phyloP scores from a whole-genome alignment of 2,113 vertebrate genomes.

The Nycticryphes semicollaris region DNA sequence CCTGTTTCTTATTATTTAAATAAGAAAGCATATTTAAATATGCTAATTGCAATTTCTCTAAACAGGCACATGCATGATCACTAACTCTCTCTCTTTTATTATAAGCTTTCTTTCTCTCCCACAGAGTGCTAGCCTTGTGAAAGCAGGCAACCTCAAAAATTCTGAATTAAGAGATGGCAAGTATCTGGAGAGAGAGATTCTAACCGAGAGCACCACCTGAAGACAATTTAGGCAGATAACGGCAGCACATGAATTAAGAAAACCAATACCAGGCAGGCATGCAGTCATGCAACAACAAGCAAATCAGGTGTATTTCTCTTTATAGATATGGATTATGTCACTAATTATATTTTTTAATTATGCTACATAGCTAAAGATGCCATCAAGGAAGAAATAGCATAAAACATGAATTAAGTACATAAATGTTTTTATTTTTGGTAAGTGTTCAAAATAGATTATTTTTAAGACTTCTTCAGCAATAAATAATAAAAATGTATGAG shows the following conservation, averaged over 20 bases:
- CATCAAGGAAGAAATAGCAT: constrained; percentile 64
- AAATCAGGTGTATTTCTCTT: not conserved
- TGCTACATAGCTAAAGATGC: not conserved
- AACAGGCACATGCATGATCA: not conserved
- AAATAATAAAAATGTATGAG: not conserved
- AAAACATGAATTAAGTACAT: constrained; percentile 70
- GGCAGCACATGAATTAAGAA: not conserved
- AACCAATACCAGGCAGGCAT: constrained; percentile 10
- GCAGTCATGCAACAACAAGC: constrained; percentile 25
- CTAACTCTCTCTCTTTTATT: not conserved
- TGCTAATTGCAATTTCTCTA: not conserved
- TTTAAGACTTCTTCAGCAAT: not conserved
- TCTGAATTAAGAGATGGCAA: not conserved
- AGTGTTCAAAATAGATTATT: not conserved
- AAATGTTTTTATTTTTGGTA: constrained; percentile 1
- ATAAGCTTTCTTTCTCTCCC: not conserved
- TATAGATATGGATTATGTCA: not conserved
- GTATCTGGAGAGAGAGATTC: not conserved
- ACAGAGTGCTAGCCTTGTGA: not conserved
- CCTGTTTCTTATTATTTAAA: not conserved
- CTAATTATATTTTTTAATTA: constrained; percentile 12
- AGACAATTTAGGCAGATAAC: not conserved
- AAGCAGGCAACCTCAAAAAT: not conserved
- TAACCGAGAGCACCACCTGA: not conserved
- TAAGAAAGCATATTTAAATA: not conserved